Conservation (phyloP, 2,113 vertebrate species). For the Numenius arquata region DNA sequence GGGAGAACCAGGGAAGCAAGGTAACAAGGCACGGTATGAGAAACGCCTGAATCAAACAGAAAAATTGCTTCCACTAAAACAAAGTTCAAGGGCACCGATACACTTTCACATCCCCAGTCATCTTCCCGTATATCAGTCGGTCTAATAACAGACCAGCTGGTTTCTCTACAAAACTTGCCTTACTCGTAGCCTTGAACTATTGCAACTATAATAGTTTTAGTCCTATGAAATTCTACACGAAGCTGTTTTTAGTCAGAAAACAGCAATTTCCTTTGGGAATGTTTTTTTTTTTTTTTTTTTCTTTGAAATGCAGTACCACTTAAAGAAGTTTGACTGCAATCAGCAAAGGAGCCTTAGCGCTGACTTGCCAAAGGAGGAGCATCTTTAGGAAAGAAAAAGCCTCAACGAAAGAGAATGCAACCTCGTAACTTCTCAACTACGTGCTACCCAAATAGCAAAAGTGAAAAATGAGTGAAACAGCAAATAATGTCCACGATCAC, state of each 20-base stretch:
- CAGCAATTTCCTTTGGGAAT: not conserved
- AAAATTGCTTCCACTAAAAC: rapidly evolving
- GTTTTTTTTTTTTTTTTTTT: not conserved
- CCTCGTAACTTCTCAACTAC: not conserved
- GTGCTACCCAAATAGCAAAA: not conserved
- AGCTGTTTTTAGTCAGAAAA: not conserved
- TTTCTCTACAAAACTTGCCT: not conserved
- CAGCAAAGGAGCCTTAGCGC: not conserved
- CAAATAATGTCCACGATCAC: not conserved
- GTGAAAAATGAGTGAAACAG: rapidly evolving
- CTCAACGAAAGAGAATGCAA: not conserved
- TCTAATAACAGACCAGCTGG: not conserved
- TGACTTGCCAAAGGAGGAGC: not conserved
- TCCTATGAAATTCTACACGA: not conserved
- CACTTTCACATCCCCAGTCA: not conserved
- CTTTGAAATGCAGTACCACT: not conserved
- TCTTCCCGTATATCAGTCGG: rapidly evolving
- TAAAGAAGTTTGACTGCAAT: not conserved
- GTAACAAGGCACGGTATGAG: not conserved
- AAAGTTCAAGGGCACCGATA: not conserved
- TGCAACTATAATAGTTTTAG: not conserved
- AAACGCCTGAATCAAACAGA: not conserved
- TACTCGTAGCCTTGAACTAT: not conserved
- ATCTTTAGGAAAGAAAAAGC: not conserved
- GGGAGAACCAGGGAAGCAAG: not conserved